phyloP scores from a whole-genome alignment of 2,113 vertebrate genomes.

The Eublepharis macularius region DNA sequence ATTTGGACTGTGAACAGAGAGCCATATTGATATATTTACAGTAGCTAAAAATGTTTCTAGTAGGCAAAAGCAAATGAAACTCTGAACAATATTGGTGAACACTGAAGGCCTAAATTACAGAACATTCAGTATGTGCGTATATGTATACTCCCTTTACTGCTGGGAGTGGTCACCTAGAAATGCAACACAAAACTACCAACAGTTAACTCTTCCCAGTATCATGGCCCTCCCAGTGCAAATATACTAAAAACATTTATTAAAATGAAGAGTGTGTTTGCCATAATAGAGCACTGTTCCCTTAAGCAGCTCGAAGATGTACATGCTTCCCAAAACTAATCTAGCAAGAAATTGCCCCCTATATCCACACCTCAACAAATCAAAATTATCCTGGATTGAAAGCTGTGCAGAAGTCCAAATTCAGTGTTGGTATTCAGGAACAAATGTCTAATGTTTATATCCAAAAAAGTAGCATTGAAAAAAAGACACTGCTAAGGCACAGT shows the following conservation, averaged over 20 bases:
- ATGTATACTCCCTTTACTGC: neutral
- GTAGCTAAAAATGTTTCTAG: slow-evolving; percentile 10
- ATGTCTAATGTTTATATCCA: neutral
- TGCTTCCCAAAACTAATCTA: neutral
- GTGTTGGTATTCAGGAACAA: neutral
- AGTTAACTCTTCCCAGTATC: neutral
- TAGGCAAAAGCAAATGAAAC: slow-evolving; percentile 29
- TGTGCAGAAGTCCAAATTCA: neutral
- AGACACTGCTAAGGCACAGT: neutral
- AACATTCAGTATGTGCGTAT: neutral
- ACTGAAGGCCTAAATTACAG: slow-evolving; percentile 35
- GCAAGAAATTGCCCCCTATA: neutral
- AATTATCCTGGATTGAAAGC: neutral
- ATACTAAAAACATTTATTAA: neutral
- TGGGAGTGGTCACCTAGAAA: neutral
- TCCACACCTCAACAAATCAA: neutral
- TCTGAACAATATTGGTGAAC: neutral
- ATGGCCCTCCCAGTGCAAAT: neutral
- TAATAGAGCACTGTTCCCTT: neutral
- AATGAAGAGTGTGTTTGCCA: neutral
- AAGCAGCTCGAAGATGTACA: neutral
- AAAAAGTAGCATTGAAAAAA: neutral
- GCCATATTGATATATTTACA: slow-evolving; percentile 11
- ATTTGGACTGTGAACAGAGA: slow-evolving; percentile 10
- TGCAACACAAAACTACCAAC: neutral